Evolutionary conservation across 2,113 vertebrate genomes (phyloP).

Genomic region (Anarrhichthys ocellatus): DNA sequence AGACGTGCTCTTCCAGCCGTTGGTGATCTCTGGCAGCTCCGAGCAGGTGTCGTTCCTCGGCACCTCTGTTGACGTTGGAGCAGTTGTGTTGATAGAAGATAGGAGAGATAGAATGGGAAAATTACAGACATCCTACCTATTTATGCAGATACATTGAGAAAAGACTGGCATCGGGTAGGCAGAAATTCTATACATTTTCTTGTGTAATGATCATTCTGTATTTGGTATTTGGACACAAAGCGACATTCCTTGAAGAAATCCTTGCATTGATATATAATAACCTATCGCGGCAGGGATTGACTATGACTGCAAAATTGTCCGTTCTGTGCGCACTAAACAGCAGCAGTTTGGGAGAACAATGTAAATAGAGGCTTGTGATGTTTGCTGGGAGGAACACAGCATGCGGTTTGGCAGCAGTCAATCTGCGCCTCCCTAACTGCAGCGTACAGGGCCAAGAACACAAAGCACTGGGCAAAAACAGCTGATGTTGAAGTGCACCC

Average conservation of each 20-base stretch:
- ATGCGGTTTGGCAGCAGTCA: conserved; percentile 64
- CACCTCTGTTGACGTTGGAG: conserved; percentile 86
- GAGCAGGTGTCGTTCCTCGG: conserved; percentile 96
- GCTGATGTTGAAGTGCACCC: conserved; percentile 61
- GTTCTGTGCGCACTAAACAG: conserved; percentile 40
- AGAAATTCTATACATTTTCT: conserved; percentile 15
- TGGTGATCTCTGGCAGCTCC: conserved; percentile 93
- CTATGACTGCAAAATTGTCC: conserved; percentile 5
- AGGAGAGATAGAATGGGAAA: background rate
- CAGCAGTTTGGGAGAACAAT: conserved; percentile 52
- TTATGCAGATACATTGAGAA: background rate
- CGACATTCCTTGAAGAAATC: conserved; percentile 27
- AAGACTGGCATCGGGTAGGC: background rate
- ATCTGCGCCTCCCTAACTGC: conserved; percentile 60
- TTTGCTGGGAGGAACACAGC: conserved; percentile 61
- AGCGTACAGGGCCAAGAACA: conserved; percentile 54
- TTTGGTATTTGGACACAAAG: background rate
- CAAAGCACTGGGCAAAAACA: conserved; percentile 54
- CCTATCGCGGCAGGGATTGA: conserved; percentile 29
- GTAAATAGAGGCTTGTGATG: conserved; percentile 70
- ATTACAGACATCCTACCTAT: background rate
- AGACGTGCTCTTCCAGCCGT: conserved; percentile 96
- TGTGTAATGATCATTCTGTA: conserved; percentile 11
- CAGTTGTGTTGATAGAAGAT: background rate
- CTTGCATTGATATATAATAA: conserved; percentile 25